Evolutionary conservation across 2,888 invertebrate genomes (phyloP).

Genomic region (Dicycla oo): DNA sequence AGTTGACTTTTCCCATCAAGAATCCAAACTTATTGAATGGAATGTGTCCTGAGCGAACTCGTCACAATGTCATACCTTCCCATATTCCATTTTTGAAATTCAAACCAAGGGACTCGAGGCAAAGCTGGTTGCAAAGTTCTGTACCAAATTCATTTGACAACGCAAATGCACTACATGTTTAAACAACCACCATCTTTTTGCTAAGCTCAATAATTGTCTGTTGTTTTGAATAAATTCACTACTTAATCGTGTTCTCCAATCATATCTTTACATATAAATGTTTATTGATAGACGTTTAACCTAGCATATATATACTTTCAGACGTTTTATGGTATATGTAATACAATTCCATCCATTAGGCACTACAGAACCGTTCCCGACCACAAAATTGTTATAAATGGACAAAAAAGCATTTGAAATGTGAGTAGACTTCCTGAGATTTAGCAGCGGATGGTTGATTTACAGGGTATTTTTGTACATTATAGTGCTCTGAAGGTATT

Average conservation of each 20-base stretch:
- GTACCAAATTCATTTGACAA: no score
- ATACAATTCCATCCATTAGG: slow-evolving; percentile 59
- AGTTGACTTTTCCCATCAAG: no score
- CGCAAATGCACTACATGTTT: no score
- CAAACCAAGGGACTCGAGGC: no score
- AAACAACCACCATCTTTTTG: neutral
- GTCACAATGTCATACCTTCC: no score
- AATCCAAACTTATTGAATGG: no score
- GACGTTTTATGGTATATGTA: neutral
- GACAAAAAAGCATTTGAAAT: slow-evolving; percentile 50
- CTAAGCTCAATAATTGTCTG: neutral
- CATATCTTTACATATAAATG: neutral
- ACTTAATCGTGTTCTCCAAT: neutral
- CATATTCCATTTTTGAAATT: no score
- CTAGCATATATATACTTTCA: neutral
- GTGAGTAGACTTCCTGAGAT: slow-evolving; percentile 34
- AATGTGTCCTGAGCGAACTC: no score
- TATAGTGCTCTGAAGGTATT: slow-evolving; percentile 12
- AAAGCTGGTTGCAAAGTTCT: no score
- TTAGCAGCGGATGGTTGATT: slow-evolving; percentile 20
- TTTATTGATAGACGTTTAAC: neutral
- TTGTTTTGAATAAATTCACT: neutral
- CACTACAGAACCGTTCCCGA: slow-evolving; percentile 57
- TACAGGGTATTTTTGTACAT: slow-evolving; percentile 25
- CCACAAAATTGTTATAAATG: slow-evolving; percentile 72